These are phyloP conservation scores for Euphonia xanthogaster DNA, from an alignment of 2,797 vertebrate species.

Conservation along the genomic window DNA sequence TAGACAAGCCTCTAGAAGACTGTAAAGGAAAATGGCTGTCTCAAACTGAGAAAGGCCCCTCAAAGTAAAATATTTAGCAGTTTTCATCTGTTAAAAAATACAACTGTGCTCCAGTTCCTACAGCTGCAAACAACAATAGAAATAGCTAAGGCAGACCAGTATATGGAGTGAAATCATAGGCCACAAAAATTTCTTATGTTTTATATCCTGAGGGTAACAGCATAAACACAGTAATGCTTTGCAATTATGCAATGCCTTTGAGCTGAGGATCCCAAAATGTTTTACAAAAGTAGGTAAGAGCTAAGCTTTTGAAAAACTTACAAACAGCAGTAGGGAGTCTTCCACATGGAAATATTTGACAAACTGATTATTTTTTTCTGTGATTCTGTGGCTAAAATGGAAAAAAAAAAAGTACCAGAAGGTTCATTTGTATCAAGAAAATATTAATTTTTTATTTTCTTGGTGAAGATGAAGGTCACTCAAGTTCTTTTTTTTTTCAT, in stretches of 20 bases:
- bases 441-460: neutral
- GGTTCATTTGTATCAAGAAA: neutral
- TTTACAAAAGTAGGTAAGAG: conserved; percentile 6
- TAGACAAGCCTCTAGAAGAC: neutral
- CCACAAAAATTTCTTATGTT: conserved; percentile 47
- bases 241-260: conserved; percentile 19
- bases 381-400: neutral
- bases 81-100: neutral
- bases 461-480: neutral
- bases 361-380: neutral
- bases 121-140: conserved; percentile 44
- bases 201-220: conserved; percentile 46
- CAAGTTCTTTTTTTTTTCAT: neutral
- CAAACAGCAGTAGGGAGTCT: neutral
- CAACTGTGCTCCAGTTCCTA: neutral
- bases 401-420: neutral
- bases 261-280: neutral
- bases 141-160: conserved; percentile 1
- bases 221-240: conserved; percentile 4
- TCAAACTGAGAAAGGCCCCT: neutral
- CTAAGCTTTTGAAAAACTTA: neutral
- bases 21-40: neutral
- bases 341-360: neutral
- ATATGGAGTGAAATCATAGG: conserved; percentile 5
- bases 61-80: neutral